Base-by-base conservation (phyloP, 64 coral and sea anemone genomes). In the Catalaphyllia jardinei region DNA sequence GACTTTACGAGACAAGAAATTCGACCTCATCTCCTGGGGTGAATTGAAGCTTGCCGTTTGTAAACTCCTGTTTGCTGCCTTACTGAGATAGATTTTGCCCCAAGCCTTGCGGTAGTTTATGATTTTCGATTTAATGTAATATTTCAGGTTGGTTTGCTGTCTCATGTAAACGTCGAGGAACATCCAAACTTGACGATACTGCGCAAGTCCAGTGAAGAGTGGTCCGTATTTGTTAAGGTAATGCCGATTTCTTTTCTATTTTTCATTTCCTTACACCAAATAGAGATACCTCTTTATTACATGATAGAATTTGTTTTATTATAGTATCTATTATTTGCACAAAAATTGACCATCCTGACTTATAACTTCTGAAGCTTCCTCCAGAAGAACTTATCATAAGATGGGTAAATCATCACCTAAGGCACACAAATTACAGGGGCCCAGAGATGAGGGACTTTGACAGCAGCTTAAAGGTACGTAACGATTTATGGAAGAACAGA, bases 371-470 rank as follows among this genome's bases (percentile, higher is more conserved):
- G 62, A 14, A 83, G 79, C 79, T 83, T 29, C 17, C 79, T 38
- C 59, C 79, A 65, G 60, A 83, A 60, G 79, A 65, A 19, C 30
- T 24, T 0, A 60, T 83, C 0, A 83, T 64, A 1, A 62, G 79
- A 83, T 83, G 79, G 79, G 79, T 83, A 60, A 83, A 83, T 83
- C 31, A 83, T 42, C 79, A 83, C 19, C 12, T 83, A 30, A 83
- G 59, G 18, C 79, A 65, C 22, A 22, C 79, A 64, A 20, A 38
- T 38, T 83, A 83, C 19, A 67, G 79, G 31, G 60, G 79, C 28
- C 31, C 31, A 12, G 79, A 83, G 59, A 83, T 83, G 79, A 64
- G 8, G 19, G 31, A 83, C 79, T 83, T 83, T 29, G 59, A 64
- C 60, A 42, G 29, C 59, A 63, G 57, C 16, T 62, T 83, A 42